These are phyloP conservation scores for Etheostoma nigrum DNA, from an alignment of 2,797 vertebrate genomes.

Conservation along the genomic window DNA sequence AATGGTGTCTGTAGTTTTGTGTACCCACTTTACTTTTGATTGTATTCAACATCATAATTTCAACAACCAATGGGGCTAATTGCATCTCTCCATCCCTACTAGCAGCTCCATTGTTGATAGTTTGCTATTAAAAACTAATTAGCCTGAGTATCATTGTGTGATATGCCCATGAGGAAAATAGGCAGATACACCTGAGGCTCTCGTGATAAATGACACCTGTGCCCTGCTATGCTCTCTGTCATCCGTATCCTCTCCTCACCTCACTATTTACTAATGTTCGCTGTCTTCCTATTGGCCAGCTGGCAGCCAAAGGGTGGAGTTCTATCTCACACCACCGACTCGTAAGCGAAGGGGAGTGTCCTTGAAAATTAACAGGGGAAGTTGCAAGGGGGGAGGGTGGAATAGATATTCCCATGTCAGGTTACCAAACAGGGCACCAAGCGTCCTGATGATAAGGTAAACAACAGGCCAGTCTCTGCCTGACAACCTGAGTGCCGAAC, in stretches of 20 bases:
- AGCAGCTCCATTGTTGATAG: conserved; percentile 12
- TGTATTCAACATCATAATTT: neutral
- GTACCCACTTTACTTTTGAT: neutral
- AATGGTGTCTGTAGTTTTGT: neutral
- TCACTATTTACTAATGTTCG: conserved; percentile 61
- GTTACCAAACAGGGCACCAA: conserved; percentile 49
- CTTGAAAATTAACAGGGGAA: conserved; percentile 29
- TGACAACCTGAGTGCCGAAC: conserved; percentile 47
- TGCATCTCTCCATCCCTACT: neutral
- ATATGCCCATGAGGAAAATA: conserved; percentile 24
- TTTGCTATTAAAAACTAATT: conserved; percentile 21
- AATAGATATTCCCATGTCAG: conserved; percentile 61
- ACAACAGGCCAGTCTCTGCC: conserved; percentile 37
- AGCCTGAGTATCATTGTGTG: conserved; percentile 6
- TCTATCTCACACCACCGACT: conserved; percentile 79
- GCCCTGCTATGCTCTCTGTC: conserved; percentile 37
- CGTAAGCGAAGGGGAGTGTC: conserved; percentile 66
- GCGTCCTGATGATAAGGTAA: conserved; percentile 38
- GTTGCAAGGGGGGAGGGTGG: neutral
- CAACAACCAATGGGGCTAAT: neutral
- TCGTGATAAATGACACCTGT: conserved; percentile 65
- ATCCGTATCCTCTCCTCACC: conserved; percentile 51
- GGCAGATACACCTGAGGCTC: conserved; percentile 49
- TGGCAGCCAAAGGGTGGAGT: conserved; percentile 61
- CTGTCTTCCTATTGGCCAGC: conserved; percentile 67